These are phyloP conservation scores for Hirtodrosophila duncani DNA, from an alignment of 2,888 invertebrate species.

Conservation along the genomic window DNA sequence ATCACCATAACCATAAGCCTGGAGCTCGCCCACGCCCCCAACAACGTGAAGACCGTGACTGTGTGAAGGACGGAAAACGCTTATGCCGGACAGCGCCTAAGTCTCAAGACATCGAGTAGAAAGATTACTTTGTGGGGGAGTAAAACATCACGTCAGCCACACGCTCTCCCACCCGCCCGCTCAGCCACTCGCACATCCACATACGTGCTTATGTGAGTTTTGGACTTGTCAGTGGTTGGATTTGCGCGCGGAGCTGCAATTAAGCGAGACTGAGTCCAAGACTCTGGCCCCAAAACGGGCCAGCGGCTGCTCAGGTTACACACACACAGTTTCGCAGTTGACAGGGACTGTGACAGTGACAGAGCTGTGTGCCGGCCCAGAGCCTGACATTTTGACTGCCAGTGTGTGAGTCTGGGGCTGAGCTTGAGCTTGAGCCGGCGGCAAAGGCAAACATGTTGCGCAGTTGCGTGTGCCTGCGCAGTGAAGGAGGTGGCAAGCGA, in stretches of 20 bases:
- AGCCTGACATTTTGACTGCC: constrained; percentile 11
- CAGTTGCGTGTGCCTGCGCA: constrained; percentile 77
- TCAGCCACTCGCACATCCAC: constrained; percentile 16
- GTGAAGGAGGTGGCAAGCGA: constrained; percentile 71
- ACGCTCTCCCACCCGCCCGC: constrained; percentile 18
- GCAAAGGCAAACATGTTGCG: constrained; percentile 71
- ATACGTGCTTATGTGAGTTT: constrained; percentile 42
- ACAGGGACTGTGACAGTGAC: background rate
- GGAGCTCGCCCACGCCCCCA: background rate
- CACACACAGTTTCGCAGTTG: background rate
- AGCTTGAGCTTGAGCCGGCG: constrained; percentile 10
- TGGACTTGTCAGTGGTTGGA: constrained; percentile 16
- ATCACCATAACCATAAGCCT: constrained; percentile 10
- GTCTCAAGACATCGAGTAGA: constrained; percentile 3
- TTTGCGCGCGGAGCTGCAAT: constrained; percentile 42
- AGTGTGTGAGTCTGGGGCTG: too few relatives aligned
- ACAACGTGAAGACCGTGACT: background rate
- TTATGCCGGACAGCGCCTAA: constrained; percentile 3
- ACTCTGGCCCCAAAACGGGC: constrained; percentile 12
- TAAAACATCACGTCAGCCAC: constrained; percentile 31
- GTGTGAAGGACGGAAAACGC: constrained; percentile 31
- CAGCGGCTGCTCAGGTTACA: constrained; percentile 8
- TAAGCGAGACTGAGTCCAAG: constrained; percentile 25
- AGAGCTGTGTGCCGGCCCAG: too few relatives aligned
- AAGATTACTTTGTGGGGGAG: constrained; percentile 48